These are phyloP conservation scores for Falco peregrinus DNA, from an alignment of 2,797 vertebrate species.

Conservation along the genomic window DNA sequence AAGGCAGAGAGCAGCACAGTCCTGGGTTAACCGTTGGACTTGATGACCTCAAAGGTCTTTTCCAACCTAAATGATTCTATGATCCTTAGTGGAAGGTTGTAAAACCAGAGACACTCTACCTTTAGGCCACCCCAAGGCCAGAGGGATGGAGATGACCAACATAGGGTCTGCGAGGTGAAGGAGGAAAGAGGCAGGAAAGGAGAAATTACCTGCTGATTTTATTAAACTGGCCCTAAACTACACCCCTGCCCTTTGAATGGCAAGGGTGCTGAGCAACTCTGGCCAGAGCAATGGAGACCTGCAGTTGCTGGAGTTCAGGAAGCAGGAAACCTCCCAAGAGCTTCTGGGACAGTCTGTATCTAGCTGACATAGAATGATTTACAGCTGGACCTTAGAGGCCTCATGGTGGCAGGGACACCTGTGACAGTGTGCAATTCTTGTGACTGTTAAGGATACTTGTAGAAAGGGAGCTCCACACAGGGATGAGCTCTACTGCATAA, in stretches of 20 bases:
- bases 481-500: neutral
- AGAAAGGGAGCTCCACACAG: neutral
- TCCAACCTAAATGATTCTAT: too few relatives aligned
- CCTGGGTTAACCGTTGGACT: too few relatives aligned
- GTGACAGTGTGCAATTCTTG: neutral
- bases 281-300: neutral
- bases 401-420: neutral
- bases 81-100: neutral
- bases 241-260: neutral
- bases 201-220: neutral
- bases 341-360: neutral
- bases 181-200: neutral
- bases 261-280: neutral
- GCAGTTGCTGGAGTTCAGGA: neutral
- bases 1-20: neutral
- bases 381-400: neutral
- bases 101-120: neutral
- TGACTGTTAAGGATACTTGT: neutral
- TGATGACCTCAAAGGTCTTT: too few relatives aligned
- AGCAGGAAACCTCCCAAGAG: neutral
- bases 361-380: neutral
- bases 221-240: neutral
- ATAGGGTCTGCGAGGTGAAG: neutral
- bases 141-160: neutral
- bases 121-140: neutral